Base-by-base conservation (phyloP, 2,113 vertebrate species). In the Perca fluviatilis region DNA sequence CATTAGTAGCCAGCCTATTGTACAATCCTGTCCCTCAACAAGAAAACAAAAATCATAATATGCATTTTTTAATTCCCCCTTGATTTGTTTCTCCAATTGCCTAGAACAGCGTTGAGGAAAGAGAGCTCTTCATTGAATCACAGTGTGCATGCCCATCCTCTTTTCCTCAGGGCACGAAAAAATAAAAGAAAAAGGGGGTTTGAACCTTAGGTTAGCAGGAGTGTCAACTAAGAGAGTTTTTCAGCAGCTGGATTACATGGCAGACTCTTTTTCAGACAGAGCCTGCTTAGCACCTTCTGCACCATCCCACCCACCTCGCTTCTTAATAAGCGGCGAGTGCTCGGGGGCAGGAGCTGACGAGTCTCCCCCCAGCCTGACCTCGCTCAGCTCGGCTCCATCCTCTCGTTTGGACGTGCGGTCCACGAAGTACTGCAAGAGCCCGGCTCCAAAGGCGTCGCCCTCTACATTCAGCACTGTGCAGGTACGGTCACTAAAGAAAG, bases 401-500 rank as follows among this genome's bases (percentile, higher is more conserved):
- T 43, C 69, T 5, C 54, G 51, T 16, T 75, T 77, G 57, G 90
- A 13, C 0, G 60, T 69, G 3, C 91, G 93, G 66, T 98, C 96
- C 4, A 95, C 86, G 0, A 95, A 97, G 77, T 64, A 47, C 64
- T 98, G 97, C 83, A 98, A 91, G 27, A 98, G 94, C 0, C 97
- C 97, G 0, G 97, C 97, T 0, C 97, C 97, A 1, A 96, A 97
- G 1, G 97, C 97, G 0, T 98, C 97, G 0, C 97, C 96, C 80
- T 98, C 97, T 67, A 98, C 97, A 0, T 98, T 98, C 84, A 98
- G 74, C 53, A 98, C 43, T 0, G 97, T 98, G 86, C 97, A 98
- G 13, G 95, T 97, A n/a, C 97, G 96, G 85, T 98, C 97, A 10
- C 97, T 98, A 57, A 16, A 60, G 19, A 33, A 43, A 64, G 54